Evolutionary conservation across 1,140 invertebrate genomes (phyloP), one percentile per base, ranked within the genome.

Genomic region (Babylonia areolata): DNA sequence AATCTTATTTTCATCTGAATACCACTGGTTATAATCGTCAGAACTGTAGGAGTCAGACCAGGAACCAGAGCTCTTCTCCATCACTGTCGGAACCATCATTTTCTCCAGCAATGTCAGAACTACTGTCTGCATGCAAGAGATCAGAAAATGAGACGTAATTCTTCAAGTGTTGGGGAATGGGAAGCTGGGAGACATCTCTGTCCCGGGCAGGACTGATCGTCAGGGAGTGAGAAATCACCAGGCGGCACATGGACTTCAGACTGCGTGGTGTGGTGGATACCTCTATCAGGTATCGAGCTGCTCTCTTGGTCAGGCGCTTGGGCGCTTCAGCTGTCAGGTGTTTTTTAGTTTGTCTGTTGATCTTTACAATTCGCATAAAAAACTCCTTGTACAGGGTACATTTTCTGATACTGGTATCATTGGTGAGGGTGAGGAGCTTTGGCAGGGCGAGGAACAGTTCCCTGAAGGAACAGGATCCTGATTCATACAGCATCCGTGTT

Each of bases 161-260:
- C 15, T 37, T 35, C 73, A 77, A 15, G 31, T 23, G 12, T 3
- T 77, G 11, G 9, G 73, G 1, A 17, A 77, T 23, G 3, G 73
- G 73, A 11, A 77, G 33, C n/a, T 77, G 73, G 11, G 31, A 17
- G 73, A 37, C 73, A 17, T 77, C 37, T 35, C 37, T 39, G 33
- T 77, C 31, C 33, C 73, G 73, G 9, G 23, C 3, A 11, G 11
- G 9, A 33, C 73, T 20, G 37, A 77, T 33, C 0, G 5, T 39
- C 12, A 77, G 31, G 33, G 12, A 17, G 37, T 37, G 73, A 31
- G 73, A 33, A 33, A 77, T 77, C 73, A 77, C 73, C 73, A 77
- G 73, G 33, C 73, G 73, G 37, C 73, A 77, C 73, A 33, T 31
- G 31, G 73, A 77, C 33, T 77, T 77, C 73, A 77, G 33, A 33